Base-by-base conservation (phyloP, 1,140 invertebrate genomes). In the Drosophila orena region DNA sequence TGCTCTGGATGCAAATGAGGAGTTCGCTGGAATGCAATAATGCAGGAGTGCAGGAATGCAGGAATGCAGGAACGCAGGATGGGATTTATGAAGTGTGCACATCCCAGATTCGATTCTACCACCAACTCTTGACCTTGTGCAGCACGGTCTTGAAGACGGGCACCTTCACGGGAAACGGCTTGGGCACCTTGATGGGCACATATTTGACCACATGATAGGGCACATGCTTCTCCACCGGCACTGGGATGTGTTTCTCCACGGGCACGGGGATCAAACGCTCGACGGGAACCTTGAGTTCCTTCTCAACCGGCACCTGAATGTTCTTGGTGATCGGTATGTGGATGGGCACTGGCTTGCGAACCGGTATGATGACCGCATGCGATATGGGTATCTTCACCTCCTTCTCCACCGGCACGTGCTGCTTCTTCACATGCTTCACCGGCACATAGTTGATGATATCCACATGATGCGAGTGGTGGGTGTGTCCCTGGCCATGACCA, bases 121-220 rank as follows among this genome's bases (percentile, higher is more conserved):
- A 92, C 91, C 81, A 91, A 11, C 91, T 74, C 73, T 94, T 95
- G 50, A 94, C 93, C 24, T 94, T 94, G 69, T 95, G 94, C 75
- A 94, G 93, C 54, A 96, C 93, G 53, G 95, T 95, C 79, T 96
- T 96, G 81, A 96, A 95, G 30, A 96, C 93, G 14, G 96, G 95
- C 49, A 96, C 94, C 80, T 96, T 95, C n/a, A 96, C 94, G 10
- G 95, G 95, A 65, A 96, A 96, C 2, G 95, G 95, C 69, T 95
- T 95, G 43, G 95, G 95, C 22, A 96, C 94, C 7, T 94, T 95
- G 8, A 96, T 94, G 2, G 94, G 94, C 14, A 96, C 93, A 79
- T 96, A 95, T 76, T 96, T 96, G 75, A 96, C 94, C 2, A 96
- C 93, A 49, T 93, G 94, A 50, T 95, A 95, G 1, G 96, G 95